Evolutionary conservation across 2,888 invertebrate species (phyloP).

Genomic region (Thelaira solivaga): DNA sequence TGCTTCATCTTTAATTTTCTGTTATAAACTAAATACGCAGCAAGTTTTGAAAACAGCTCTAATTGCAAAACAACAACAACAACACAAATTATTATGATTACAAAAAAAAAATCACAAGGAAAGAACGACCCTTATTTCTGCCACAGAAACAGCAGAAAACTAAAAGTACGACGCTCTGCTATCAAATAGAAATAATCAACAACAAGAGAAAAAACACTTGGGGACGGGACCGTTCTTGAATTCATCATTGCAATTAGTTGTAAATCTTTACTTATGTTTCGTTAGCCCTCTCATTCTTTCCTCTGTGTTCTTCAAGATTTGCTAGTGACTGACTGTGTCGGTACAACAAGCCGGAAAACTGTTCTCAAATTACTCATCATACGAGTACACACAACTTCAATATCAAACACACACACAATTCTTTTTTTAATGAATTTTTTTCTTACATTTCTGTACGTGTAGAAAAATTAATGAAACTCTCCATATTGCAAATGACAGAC

Average conservation of each 20-base stretch:
- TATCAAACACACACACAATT: not conserved
- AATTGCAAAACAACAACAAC: slow-evolving; percentile 57
- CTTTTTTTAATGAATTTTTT: not conserved
- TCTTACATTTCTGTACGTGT: slow-evolving; percentile 1
- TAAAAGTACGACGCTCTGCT: slow-evolving; percentile 31
- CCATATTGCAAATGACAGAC: not conserved
- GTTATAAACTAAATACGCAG: slow-evolving; percentile 50
- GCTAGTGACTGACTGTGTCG: slow-evolving; percentile 44
- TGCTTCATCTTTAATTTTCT: not conserved
- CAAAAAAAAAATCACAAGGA: slow-evolving; percentile 42
- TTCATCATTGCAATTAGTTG: slow-evolving; percentile 51
- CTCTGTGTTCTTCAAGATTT: slow-evolving; percentile 24
- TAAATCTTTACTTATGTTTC: slow-evolving; percentile 23
- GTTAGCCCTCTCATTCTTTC: slow-evolving; percentile 6
- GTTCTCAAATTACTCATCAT: slow-evolving; percentile 61
- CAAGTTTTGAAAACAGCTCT: slow-evolving; percentile 54
- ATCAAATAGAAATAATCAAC: slow-evolving; percentile 57
- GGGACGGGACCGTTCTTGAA: too few relatives aligned
- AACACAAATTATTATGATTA: slow-evolving; percentile 47
- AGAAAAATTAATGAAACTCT: slow-evolving; percentile 15
- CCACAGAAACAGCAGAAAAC: not conserved
- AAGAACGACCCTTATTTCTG: slow-evolving; percentile 57
- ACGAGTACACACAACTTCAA: slow-evolving; percentile 3
- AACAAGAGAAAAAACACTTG: slow-evolving; percentile 39
- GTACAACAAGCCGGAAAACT: slow-evolving; percentile 61